Evolutionary conservation across 1,140 invertebrate genomes (phyloP).

Genomic region (Drosophila santomea): DNA sequence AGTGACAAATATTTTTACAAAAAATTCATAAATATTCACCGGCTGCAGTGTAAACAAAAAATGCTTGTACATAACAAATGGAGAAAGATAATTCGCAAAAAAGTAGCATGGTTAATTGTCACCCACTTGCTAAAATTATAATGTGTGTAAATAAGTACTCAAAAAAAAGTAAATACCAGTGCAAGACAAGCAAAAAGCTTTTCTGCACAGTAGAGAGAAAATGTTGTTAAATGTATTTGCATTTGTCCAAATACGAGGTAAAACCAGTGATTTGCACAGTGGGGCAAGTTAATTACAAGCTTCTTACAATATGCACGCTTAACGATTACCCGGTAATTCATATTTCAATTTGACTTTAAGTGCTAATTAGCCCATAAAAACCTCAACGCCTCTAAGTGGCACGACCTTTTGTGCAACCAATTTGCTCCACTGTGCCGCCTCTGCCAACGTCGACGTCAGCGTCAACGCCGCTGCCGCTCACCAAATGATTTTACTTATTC

Average conservation of each 20-base stretch:
- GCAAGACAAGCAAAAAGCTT: not conserved
- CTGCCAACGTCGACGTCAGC: constrained; percentile 3
- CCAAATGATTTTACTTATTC: constrained; percentile 70
- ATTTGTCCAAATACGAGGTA: not conserved
- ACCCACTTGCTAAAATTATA: constrained; percentile 14
- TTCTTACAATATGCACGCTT: not conserved
- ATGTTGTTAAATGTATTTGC: no score
- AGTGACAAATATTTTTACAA: not conserved
- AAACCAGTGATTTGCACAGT: not conserved
- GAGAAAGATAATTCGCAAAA: constrained; percentile 5
- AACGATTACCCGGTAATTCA: not conserved
- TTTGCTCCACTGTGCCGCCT: constrained; percentile 50
- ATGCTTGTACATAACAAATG: not conserved
- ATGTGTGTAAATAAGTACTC: not conserved
- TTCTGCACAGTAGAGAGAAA: not conserved
- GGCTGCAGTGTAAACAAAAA: not conserved
- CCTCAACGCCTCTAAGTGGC: not conserved
- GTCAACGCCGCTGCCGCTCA: constrained; percentile 38
- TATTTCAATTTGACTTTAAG: not conserved
- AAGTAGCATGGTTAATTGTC: constrained; percentile 2
- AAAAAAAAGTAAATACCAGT: not conserved
- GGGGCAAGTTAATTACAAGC: no score
- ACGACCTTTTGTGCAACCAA: constrained; percentile 13
- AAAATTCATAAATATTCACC: not conserved
- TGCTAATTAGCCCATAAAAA: constrained; percentile 10